Evolutionary conservation across 2,888 invertebrate genomes (phyloP).

Genomic region (Caenorhabditis sp.): DNA sequence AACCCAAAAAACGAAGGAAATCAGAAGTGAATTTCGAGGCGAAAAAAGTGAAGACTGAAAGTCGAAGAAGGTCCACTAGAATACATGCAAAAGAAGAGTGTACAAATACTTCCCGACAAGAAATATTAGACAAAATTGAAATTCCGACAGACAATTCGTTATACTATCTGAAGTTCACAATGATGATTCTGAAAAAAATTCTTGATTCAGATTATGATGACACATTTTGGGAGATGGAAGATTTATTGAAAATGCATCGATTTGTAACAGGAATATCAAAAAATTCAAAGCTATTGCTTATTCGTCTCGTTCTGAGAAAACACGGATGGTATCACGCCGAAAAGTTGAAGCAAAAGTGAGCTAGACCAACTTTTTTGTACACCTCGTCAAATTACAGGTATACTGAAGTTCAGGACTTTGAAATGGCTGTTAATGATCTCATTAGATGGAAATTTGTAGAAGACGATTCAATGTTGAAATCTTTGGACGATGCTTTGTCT

Average conservation of each 20-base stretch:
- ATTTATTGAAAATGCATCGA: constrained; percentile 19
- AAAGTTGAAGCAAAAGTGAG: constrained; percentile 26
- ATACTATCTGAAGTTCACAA: constrained; percentile 22
- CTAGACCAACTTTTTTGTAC: not conserved
- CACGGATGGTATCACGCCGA: constrained; percentile 25
- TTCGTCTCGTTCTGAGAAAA: constrained; percentile 24
- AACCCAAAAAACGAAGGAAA: constrained; percentile 6
- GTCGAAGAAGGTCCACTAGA: constrained; percentile 24
- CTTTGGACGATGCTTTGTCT: constrained; percentile 17
- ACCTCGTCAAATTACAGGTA: constrained; percentile 25
- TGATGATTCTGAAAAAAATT: constrained; percentile 21
- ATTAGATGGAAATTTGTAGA: constrained; percentile 24
- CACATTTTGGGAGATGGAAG: constrained; percentile 25
- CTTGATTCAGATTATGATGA: constrained; percentile 22
- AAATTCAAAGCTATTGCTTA: constrained; percentile 20
- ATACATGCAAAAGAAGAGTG: constrained; percentile 24
- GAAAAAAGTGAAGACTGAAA: constrained; percentile 18
- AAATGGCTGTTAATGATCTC: constrained; percentile 10
- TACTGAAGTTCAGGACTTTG: constrained; percentile 15
- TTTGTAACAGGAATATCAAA: constrained; percentile 21
- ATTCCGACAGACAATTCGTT: constrained; percentile 4
- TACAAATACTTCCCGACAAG: constrained; percentile 8
- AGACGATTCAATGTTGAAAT: constrained; percentile 20
- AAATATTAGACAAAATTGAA: constrained; percentile 17
- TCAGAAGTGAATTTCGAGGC: not conserved